Percentiles rank a stretch among this genome's conserved stretches.
Evolutionary conservation across 2,888 invertebrate species (phyloP).

Genomic region (Limnephilus rhombicus): DNA sequence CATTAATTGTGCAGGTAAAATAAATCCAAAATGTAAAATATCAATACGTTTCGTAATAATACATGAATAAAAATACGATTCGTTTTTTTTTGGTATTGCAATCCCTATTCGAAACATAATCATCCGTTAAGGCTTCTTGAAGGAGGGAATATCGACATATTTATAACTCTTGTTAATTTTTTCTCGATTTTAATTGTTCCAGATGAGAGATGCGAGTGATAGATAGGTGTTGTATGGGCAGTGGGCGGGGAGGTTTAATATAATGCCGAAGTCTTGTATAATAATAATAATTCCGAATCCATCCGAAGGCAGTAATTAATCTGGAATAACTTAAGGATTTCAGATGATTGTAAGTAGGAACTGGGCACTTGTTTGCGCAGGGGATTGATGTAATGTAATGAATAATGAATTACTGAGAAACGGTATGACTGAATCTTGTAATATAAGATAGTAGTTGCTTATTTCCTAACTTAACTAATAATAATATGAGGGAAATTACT

Average conservation of each 20-base stretch:
- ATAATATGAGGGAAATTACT: too few relatives aligned
- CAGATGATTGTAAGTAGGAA: conserved; percentile 42
- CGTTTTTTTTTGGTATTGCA: neutral
- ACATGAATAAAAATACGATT: neutral
- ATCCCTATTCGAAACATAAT: conserved; percentile 37
- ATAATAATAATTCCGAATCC: conserved; percentile 51
- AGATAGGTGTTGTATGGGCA: conserved; percentile 62
- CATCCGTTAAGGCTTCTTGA: conserved; percentile 40
- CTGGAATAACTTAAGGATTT: conserved; percentile 57
- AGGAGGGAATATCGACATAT: conserved; percentile 58
- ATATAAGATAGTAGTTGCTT: neutral
- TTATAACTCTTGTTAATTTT: conserved; percentile 64
- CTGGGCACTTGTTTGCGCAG: neutral
- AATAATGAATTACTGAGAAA: neutral
- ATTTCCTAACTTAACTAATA: neutral
- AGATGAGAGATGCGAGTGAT: conserved; percentile 65
- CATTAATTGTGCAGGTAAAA: neutral
- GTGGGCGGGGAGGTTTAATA: conserved; percentile 58
- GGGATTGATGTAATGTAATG: neutral
- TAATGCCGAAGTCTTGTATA: conserved; percentile 50
- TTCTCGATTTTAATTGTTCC: conserved; percentile 64
- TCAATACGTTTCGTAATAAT: neutral
- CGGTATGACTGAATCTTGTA: neutral
- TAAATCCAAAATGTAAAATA: neutral
- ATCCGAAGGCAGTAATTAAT: conserved; percentile 61